Evolutionary conservation across 2,113 vertebrate genomes (phyloP).

Genomic region (Aptenodytes patagonicus): DNA sequence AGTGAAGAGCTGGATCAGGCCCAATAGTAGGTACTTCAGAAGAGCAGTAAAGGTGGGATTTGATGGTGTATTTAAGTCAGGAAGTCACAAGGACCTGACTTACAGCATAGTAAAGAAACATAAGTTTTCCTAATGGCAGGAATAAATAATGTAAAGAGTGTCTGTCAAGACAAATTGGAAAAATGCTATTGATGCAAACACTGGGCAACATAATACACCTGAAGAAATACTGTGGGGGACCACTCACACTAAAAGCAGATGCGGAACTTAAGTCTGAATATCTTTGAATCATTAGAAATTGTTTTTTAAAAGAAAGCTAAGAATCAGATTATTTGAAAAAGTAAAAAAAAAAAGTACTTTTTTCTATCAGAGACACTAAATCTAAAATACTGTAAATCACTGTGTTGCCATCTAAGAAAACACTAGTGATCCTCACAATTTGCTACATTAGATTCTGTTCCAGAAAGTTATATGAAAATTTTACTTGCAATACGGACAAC

Average conservation of each 20-base stretch:
- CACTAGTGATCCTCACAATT: background rate
- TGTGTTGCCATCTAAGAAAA: background rate
- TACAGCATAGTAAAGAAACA: background rate
- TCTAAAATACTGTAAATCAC: background rate
- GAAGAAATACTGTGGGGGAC: background rate
- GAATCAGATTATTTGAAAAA: background rate
- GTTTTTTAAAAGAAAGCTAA: background rate
- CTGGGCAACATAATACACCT: background rate
- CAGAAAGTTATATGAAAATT: background rate
- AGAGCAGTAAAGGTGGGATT: background rate
- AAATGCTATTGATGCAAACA: background rate
- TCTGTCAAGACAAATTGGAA: background rate
- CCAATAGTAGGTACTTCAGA: background rate
- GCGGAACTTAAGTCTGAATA: background rate
- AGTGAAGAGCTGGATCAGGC: background rate
- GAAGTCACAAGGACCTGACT: background rate
- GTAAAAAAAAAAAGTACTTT: background rate
- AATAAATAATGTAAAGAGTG: background rate
- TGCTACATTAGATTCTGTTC: background rate
- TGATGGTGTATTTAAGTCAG: background rate
- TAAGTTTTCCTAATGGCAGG: background rate
- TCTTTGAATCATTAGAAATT: background rate
- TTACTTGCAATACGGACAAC: background rate
- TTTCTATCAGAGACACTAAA: background rate
- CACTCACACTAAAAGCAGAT: background rate